Evolutionary conservation across 2,113 vertebrate genomes (phyloP).

Genomic region (Potamarius usumacintae): DNA sequence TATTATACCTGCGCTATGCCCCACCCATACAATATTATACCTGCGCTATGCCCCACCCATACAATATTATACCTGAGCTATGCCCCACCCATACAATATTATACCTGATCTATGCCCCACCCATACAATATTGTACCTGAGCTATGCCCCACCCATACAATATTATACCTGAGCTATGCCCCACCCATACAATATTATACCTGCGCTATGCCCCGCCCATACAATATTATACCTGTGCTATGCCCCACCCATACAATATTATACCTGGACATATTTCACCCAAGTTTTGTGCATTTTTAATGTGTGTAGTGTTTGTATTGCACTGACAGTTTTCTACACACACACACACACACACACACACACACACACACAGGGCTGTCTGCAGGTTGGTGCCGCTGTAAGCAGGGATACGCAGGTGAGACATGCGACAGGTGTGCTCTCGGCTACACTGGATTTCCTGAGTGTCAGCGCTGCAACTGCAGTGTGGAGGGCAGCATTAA

Average conservation of each 20-base stretch:
- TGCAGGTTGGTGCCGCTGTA: slow-evolving; percentile 90
- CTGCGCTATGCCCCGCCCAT: neutral
- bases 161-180: neutral
- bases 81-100: no score
- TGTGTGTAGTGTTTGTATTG: neutral
- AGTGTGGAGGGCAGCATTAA: slow-evolving; percentile 77
- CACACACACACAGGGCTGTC: slow-evolving; percentile 72
- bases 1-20: no score
- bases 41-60: no score
- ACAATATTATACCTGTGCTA: neutral
- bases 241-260: neutral
- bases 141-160: neutral
- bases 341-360: slow-evolving; percentile 16
- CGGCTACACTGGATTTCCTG: slow-evolving; percentile 79
- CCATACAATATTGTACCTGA: neutral
- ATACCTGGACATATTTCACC: neutral
- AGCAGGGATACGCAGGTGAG: slow-evolving; percentile 83
- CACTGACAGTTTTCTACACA: neutral
- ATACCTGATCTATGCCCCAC: no score
- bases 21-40: no score
- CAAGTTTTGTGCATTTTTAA: neutral
- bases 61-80: no score
- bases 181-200: neutral
- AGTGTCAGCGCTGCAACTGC: slow-evolving; percentile 79
- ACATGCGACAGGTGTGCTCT: slow-evolving; percentile 82